phyloP scores from a whole-genome alignment of 1,140 invertebrate species.

The Hesperophylax magnus region DNA sequence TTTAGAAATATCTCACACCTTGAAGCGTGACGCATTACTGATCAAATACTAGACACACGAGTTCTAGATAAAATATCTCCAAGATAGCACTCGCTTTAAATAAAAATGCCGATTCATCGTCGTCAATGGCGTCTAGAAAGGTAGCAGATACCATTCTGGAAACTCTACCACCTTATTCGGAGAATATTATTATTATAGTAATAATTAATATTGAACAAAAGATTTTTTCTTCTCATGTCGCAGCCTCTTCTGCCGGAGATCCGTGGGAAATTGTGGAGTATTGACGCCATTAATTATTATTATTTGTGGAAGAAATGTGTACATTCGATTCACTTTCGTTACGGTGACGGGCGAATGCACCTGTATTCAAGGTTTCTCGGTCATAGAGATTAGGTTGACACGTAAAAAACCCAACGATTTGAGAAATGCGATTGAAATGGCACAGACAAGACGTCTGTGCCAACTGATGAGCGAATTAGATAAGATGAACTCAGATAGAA shows the following conservation, averaged over 20 bases:
- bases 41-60: conserved; percentile 1
- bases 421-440: no score
- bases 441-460: no score
- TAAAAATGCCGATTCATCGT: conserved; percentile 30
- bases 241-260: conserved; percentile 2
- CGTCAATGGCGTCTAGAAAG: conserved; percentile 25
- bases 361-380: conserved; percentile 10
- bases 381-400: no score
- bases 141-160: not conserved
- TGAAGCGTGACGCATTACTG: not conserved
- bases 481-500: no score
- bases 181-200: conserved; percentile 5
- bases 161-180: conserved; percentile 27
- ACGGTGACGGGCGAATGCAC: not conserved
- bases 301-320: conserved; percentile 15
- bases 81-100: not conserved
- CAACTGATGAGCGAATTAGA: no score
- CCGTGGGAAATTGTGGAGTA: not conserved
- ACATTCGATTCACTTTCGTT: conserved; percentile 11
- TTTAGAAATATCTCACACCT: conserved; percentile 1
- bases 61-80: conserved; percentile 1
- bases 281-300: not conserved
- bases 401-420: no score
- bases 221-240: conserved; percentile 33
- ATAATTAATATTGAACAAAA: conserved; percentile 27